Conservation (phyloP, 1,140 invertebrate species). For the Anoplophora glabripennis region DNA sequence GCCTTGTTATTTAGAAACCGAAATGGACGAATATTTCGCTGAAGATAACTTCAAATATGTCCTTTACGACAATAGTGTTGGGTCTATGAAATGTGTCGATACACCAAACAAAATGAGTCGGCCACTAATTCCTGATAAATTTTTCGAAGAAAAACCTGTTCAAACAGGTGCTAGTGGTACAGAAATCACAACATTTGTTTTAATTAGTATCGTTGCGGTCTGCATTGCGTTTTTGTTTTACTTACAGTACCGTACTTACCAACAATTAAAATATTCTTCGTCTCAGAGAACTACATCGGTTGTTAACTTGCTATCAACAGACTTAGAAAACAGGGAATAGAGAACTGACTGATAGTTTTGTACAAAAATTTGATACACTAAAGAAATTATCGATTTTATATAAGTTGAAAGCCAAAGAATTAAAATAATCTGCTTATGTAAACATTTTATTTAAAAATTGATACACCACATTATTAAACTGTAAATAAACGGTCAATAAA, state of each 20-base stretch:
- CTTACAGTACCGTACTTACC: slow-evolving; percentile 35
- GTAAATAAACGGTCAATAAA: no score
- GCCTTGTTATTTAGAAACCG: slow-evolving; percentile 40
- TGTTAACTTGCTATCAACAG: slow-evolving; percentile 28
- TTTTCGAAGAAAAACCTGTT: background rate
- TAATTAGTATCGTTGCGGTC: slow-evolving; percentile 28
- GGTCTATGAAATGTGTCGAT: slow-evolving; percentile 28
- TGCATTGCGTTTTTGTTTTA: slow-evolving; percentile 35
- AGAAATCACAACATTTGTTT: slow-evolving; percentile 24
- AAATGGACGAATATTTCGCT: slow-evolving; percentile 39
- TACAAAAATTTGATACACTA: no score
- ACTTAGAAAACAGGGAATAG: slow-evolving; percentile 19
- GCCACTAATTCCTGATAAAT: background rate
- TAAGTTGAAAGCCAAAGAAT: no score
- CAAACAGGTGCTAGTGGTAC: slow-evolving; percentile 7
- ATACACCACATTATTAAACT: no score
- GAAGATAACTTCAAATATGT: slow-evolving; percentile 42
- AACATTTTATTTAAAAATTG: no score
- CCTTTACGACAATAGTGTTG: slow-evolving; percentile 23
- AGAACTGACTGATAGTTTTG: background rate
- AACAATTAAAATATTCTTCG: slow-evolving; percentile 15
- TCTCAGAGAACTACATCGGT: slow-evolving; percentile 24
- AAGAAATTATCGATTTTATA: no score
- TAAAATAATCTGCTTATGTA: no score
- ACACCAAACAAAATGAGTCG: slow-evolving; percentile 8